Base-by-base conservation (phyloP, 2,113 vertebrate species). In the Cercocebus atys region DNA sequence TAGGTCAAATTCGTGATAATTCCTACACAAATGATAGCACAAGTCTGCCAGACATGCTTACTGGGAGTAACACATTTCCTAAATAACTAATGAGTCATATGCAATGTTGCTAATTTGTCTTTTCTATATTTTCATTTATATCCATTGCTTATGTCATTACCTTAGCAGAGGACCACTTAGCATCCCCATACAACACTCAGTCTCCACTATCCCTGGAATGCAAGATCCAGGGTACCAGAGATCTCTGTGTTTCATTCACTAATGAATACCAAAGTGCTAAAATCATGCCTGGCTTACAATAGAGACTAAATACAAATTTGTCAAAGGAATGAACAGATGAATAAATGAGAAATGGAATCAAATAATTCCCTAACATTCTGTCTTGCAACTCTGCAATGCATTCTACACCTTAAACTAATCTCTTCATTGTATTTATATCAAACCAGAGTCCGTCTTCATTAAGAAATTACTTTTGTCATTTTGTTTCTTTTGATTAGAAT, bases 41-140 rank as follows among this genome's bases (percentile, higher is more conserved):
- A 22, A n/a, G 2, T 70, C 16, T 64, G 30, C 17, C 30, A 47
- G 16, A 78, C 3, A 82, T 3, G 3, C 4, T 73, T 57, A 80
- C 3, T 50, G 35, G 17, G 4, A 40, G 32, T n/a, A 52, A 43
- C 2, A 10, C 25, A 83, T 93, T 95, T 79, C 30, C 32, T 75
- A 64, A 86, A 64, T 6, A 90, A 43, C 9, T 10, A 47, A 3
- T 59, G 61, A 83, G 32, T 64, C 4, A 35, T 66, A 66, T 12
- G 11, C 6, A 38, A 38, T 47, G 3, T 25, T 92, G 9, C 64
- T 95, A 23, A 88, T 76, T 93, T 47, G 2, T 40, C 17, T 43
- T 86, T 93, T 61, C 13, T 45, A 3, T 72, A 3, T 81, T 96
- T 90, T 90, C 52, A 55, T 93, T 70, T 81, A 27, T 87, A 5